phyloP scores from a whole-genome alignment of 2,113 vertebrate genomes.

The Antechinus stuartii region DNA sequence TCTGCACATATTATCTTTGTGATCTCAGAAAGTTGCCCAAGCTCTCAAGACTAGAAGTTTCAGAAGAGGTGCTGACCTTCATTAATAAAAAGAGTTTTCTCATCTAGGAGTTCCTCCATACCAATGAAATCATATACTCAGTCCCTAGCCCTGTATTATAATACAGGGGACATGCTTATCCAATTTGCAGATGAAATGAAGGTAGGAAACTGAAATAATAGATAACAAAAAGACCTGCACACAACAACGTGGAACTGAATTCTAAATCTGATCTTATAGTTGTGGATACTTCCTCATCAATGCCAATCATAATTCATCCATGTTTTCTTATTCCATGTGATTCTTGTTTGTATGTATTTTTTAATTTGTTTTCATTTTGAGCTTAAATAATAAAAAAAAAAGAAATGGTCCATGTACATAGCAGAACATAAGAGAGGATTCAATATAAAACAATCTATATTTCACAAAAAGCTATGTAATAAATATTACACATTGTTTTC shows the following conservation, averaged over 20 bases:
- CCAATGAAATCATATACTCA: background rate
- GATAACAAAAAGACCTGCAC: background rate
- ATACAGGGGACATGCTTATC: background rate
- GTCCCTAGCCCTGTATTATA: background rate
- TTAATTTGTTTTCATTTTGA: too few relatives aligned
- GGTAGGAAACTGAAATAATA: background rate
- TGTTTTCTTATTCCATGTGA: background rate
- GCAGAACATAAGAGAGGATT: too few relatives aligned
- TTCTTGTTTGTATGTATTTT: background rate
- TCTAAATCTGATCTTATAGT: background rate
- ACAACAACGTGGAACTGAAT: background rate
- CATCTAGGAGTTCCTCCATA: background rate
- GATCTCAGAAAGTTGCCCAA: background rate
- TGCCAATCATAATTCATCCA: background rate
- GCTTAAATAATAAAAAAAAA: too few relatives aligned
- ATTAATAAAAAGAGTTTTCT: background rate
- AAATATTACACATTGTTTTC: too few relatives aligned
- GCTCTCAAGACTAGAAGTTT: background rate
- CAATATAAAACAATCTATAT: too few relatives aligned
- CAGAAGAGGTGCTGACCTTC: background rate
- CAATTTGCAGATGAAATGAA: background rate
- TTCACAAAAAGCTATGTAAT: too few relatives aligned
- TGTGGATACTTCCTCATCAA: background rate
- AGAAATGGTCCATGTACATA: too few relatives aligned
- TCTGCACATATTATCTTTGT: background rate